Conservation (phyloP, 2,113 vertebrate genomes). For the Apteryx mantelli region DNA sequence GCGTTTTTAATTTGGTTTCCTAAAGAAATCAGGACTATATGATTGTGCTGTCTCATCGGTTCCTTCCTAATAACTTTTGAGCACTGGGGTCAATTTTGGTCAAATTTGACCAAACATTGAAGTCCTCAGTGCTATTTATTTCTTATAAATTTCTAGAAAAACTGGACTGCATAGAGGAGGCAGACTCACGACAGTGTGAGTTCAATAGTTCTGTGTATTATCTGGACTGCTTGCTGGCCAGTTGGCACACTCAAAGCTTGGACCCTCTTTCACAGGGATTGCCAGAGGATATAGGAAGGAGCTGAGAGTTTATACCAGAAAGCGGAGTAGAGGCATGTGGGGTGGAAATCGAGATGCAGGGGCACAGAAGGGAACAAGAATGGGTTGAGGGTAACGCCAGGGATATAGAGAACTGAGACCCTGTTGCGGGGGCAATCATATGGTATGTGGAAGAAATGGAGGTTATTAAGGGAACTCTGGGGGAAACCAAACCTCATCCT, state of each 20-base stretch:
- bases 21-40: too few species aligned
- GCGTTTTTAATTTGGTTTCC: too few species aligned
- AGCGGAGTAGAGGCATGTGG: not conserved
- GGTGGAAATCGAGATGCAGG: not conserved
- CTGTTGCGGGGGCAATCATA: not conserved
- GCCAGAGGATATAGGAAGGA: not conserved
- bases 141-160: not conserved
- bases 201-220: not conserved
- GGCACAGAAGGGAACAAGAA: not conserved
- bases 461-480: not conserved
- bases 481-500: not conserved
- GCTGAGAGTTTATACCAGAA: not conserved
- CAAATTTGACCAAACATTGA: not conserved
- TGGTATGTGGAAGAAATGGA: fast-evolving
- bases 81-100: not conserved
- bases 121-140: not conserved
- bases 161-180: not conserved
- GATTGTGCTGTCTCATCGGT: not conserved
- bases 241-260: not conserved
- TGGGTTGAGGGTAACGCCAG: not conserved
- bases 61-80: not conserved
- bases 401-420: not conserved
- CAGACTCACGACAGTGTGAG: not conserved
- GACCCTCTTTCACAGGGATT: fast-evolving
- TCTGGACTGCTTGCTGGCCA: not conserved